Percentiles rank a stretch among this genome's conserved stretches.
Conservation (phyloP, 2,797 vertebrate genomes). For the Channallabes apus region DNA sequence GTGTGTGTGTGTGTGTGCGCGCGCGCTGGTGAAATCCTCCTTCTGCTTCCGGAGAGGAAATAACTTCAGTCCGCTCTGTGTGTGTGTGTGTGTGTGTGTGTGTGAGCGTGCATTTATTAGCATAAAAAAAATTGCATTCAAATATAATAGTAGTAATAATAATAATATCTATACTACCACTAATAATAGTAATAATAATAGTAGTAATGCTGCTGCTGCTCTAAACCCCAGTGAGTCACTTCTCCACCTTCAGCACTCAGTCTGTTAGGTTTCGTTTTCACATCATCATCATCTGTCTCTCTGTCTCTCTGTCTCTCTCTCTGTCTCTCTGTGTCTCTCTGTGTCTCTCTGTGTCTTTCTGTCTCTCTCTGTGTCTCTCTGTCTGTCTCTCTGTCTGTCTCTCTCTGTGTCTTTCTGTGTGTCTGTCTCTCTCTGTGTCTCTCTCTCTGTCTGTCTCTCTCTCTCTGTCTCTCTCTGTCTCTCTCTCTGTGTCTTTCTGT, state of each 20-base stretch:
- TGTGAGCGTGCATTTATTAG: neutral
- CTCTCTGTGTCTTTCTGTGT: too few species aligned
- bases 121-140: neutral
- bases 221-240: too few species aligned
- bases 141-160: too few species aligned
- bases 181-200: too few species aligned
- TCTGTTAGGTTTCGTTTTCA: constrained; percentile 3
- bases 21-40: neutral
- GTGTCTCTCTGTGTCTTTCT: accelerated
- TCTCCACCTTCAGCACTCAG: neutral
- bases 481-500: too few species aligned
- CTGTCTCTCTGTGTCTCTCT: accelerated
- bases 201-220: too few species aligned
- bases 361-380: accelerated
- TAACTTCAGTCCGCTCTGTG: constrained; percentile 10
- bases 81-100: neutral
- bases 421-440: too few species aligned
- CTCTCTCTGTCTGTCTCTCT: too few species aligned
- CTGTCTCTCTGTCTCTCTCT: accelerated
- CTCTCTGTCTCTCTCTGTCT: too few species aligned
- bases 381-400: accelerated
- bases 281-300: too few species aligned
- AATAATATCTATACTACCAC: too few species aligned
- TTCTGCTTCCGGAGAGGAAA: constrained; percentile 30
- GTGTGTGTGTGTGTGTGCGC: neutral